Evolutionary conservation across 2,888 invertebrate genomes (phyloP), one percentile per base, ranked within the genome.

Genomic region (Drosophila nr. perissopoda): DNA sequence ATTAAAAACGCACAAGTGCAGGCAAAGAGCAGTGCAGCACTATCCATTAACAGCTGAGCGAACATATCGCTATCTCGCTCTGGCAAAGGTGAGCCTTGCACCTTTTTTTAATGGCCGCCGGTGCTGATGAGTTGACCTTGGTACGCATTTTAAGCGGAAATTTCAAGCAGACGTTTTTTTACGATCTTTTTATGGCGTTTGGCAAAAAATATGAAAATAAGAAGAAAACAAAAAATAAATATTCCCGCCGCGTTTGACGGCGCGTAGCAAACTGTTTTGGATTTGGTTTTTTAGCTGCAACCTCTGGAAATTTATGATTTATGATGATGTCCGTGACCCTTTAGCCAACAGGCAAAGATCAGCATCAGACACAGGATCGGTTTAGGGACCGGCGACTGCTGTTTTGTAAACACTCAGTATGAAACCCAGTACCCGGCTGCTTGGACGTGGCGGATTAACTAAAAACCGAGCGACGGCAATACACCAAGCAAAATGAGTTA

Each of bases 351-450:
- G 66, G 82, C 74, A 70, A 38, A 79, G 88, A 79, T 79, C 79
- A 53, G 63, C 81, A 68, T 60, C 75, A 69, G 76, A 72, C 75
- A 64, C 72, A 69, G 72, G 62, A 66, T 77, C 65, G 57, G 63
- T 69, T 57, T 60, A 57, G 76, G 75, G 71, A 76, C 81, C 76
- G 79, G 65, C 83, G 77, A 57, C 79, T 84, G 84, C 78, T 91
- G 87, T 92, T 91, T 92, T 91, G 91, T 90, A 91, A 92, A 92
- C 90, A 91, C 90, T 93, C 93, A 92, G 92, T 92, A 88, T 90
- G 91, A 90, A 83, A 86, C 83, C 76, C 88, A 80, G 83, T 79
- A 84, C 75, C 89, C 82, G 83, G 76, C 71, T 46, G 91, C 76
- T 81, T 76, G 84, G 91, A 91, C 91, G 92, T 87, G 58, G 74